These are phyloP conservation scores for Colistium nudipinnis DNA, from an alignment of 2,113 vertebrate species.

Conservation along the genomic window DNA sequence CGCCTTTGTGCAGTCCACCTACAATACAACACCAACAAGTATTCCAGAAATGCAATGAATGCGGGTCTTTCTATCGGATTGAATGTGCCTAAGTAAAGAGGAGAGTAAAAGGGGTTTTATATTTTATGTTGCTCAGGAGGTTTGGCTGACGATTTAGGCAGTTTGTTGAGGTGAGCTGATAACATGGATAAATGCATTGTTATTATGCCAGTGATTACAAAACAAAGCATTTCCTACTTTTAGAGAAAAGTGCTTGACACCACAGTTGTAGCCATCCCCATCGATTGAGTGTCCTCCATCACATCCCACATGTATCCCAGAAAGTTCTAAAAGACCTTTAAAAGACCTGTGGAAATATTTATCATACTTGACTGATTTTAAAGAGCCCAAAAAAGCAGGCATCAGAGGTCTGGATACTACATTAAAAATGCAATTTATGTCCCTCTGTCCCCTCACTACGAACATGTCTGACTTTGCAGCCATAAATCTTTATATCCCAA, in stretches of 20 bases:
- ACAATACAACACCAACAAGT: slow-evolving; percentile 76
- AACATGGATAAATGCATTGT: slow-evolving; percentile 16
- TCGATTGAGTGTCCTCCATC: neutral
- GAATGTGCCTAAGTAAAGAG: slow-evolving; percentile 69
- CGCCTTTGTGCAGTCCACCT: slow-evolving; percentile 70
- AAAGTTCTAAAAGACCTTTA: slow-evolving; percentile 12
- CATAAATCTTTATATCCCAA: slow-evolving; percentile 65
- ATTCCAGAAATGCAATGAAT: slow-evolving; percentile 74
- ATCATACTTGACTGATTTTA: slow-evolving; percentile 46
- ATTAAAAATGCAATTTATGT: slow-evolving; percentile 55
- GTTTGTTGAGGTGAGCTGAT: slow-evolving; percentile 41
- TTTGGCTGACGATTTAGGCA: slow-evolving; percentile 39
- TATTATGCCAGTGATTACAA: neutral
- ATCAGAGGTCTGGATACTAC: slow-evolving; percentile 46
- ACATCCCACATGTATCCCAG: slow-evolving; percentile 41
- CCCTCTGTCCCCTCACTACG: slow-evolving; percentile 38
- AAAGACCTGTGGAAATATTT: slow-evolving; percentile 49
- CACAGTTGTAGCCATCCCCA: neutral
- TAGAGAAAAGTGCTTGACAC: neutral
- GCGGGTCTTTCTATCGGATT: slow-evolving; percentile 55
- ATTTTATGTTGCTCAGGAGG: slow-evolving; percentile 41
- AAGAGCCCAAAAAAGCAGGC: slow-evolving; percentile 18
- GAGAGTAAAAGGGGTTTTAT: slow-evolving; percentile 19
- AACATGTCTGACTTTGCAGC: slow-evolving; percentile 45
- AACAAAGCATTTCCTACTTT: neutral